A percentile compares a stretch with the other conserved stretches of the same genome.
Conservation (phyloP, 2,888 invertebrate species). For the Trichogramma dendrolimi region DNA sequence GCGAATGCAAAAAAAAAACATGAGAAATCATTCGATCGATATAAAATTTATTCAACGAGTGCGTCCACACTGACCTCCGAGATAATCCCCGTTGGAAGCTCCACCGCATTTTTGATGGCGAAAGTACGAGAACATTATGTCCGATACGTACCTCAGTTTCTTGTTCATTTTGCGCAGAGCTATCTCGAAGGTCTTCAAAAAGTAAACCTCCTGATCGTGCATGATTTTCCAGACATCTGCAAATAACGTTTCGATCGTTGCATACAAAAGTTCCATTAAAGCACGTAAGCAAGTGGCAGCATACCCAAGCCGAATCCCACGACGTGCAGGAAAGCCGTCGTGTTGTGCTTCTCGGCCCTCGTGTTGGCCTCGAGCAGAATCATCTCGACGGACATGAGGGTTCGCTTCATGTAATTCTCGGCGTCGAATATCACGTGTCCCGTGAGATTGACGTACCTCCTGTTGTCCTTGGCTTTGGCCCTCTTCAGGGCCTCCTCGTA, state of each 20-base stretch:
- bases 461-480: conserved; percentile 42
- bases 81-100: conserved; percentile 52
- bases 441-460: conserved; percentile 39
- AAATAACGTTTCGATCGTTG: conserved; percentile 4
- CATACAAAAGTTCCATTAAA: not conserved
- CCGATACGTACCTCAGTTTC: conserved; percentile 57
- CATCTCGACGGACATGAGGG: conserved; percentile 56
- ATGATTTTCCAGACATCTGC: conserved; percentile 64
- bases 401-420: conserved; percentile 48
- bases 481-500: conserved; percentile 41
- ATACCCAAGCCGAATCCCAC: conserved; percentile 60
- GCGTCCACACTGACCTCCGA: conserved; percentile 40
- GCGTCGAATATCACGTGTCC: conserved; percentile 46
- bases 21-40: not conserved
- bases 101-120: conserved; percentile 52
- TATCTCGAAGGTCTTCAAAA: conserved; percentile 62
- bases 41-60: not conserved
- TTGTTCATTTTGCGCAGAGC: conserved; percentile 56
- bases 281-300: conserved; percentile 23
- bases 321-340: conserved; percentile 61
- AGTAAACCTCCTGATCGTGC: conserved; percentile 61
- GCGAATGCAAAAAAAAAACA: conserved; percentile 1
- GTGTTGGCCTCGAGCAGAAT: conserved; percentile 61
- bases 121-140: conserved; percentile 67
- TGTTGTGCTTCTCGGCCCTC: conserved; percentile 55